Evolutionary conservation across 2,113 vertebrate species (phyloP).

Genomic region (Rhadina sibilatrix): DNA sequence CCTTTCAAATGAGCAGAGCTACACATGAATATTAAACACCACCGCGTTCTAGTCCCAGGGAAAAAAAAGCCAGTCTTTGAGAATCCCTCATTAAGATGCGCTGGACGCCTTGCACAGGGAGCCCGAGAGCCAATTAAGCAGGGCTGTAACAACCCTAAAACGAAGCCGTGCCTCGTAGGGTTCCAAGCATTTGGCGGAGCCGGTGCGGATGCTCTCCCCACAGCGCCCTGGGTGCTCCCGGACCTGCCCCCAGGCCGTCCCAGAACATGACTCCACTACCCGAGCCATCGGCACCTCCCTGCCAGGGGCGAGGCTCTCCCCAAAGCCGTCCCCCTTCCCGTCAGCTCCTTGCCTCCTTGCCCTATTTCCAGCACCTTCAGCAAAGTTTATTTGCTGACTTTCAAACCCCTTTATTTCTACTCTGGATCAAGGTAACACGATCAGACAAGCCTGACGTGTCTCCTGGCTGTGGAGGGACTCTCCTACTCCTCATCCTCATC

Average conservation of each 20-base stretch:
- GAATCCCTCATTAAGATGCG: slow-evolving; percentile 59
- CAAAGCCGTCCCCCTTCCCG: fast-evolving
- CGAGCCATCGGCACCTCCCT: fast-evolving
- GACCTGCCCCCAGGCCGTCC: neutral
- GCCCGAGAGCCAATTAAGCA: slow-evolving; percentile 51
- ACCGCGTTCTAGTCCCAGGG: neutral
- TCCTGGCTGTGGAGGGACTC: neutral
- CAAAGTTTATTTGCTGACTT: slow-evolving; percentile 12
- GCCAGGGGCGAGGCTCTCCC: neutral
- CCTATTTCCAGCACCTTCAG: neutral
- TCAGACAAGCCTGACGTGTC: neutral
- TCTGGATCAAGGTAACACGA: neutral
- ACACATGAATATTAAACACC: slow-evolving; percentile 62
- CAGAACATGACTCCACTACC: fast-evolving
- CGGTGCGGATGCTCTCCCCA: neutral
- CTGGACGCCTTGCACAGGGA: slow-evolving; percentile 28
- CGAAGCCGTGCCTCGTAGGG: neutral
- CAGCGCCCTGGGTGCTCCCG: neutral
- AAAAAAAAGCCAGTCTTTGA: slow-evolving; percentile 45
- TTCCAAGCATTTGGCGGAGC: neutral
- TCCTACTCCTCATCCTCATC: neutral
- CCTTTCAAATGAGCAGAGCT: slow-evolving; percentile 49
- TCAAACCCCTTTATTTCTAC: neutral
- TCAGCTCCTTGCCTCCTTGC: neutral
- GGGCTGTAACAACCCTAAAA: slow-evolving; percentile 6